phyloP scores from a whole-genome alignment of 2,797 vertebrate species.

The Coluber constrictor region DNA sequence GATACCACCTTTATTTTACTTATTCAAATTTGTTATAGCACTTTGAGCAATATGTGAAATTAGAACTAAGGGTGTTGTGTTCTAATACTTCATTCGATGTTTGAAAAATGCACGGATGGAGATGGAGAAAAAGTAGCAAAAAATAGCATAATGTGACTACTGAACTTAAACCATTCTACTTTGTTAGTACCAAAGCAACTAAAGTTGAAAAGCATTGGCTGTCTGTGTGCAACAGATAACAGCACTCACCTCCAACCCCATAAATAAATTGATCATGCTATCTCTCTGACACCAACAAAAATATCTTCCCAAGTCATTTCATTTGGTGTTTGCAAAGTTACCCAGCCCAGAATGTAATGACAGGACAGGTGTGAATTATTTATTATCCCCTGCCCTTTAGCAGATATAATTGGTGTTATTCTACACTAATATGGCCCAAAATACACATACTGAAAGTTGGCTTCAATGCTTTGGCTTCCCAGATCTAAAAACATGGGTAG shows the following conservation, averaged over 20 bases:
- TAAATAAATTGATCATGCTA: neutral
- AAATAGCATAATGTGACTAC: neutral
- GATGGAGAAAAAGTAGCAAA: neutral
- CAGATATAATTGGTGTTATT: constrained; percentile 33
- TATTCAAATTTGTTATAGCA: neutral
- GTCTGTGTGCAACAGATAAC: neutral
- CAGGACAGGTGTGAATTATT: constrained; percentile 55
- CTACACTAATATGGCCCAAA: constrained; percentile 37
- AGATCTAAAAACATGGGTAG: neutral
- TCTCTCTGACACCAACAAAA: neutral
- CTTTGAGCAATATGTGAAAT: neutral
- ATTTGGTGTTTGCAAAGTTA: constrained; percentile 14
- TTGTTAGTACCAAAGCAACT: neutral
- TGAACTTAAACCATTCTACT: neutral
- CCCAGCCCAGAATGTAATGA: constrained; percentile 14
- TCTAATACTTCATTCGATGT: neutral
- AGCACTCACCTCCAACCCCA: neutral
- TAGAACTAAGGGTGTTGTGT: neutral
- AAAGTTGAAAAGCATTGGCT: neutral
- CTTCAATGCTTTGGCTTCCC: rapidly evolving
- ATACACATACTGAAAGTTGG: constrained; percentile 29
- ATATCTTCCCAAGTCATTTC: constrained; percentile 18
- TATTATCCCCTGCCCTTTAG: constrained; percentile 37
- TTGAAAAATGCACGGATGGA: neutral
- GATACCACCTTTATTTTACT: neutral